Base-by-base conservation (phyloP, 2,888 invertebrate species). In the Hydriomena furcata region DNA sequence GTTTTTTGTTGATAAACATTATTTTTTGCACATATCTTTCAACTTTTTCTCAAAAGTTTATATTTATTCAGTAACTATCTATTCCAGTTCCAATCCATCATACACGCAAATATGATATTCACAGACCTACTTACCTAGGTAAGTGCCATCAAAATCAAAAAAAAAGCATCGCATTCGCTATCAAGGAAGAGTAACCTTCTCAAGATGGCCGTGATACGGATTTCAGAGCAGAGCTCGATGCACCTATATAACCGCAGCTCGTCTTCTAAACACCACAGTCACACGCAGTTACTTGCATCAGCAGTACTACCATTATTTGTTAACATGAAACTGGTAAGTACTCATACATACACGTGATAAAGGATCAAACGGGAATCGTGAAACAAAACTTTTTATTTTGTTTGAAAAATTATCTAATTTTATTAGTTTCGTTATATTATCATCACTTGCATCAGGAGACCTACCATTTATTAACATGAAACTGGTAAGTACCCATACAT, bases 281-380 rank as follows among this genome's bases (percentile, higher is more conserved):
- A 72, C 67, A 60, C 66, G 58, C 73, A 61, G 73, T 67, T 67
- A 61, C 61, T 63, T 68, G 71, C 70, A 66, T 67, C 65, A 67
- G 65, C 31, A 23, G 7, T 56, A 52, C 57, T 54, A 65, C 35
- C 31, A 57, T 56, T 58, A 55, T 50, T 56, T 58, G 55, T 50
- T 58, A 80, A 65, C 69, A 89, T 90, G 89, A 90, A 90, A 82
- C 77, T 90, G 89, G 89, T 90, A 70, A 88, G 89, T 87, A 45
- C 5, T n/a, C n/a, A n/a, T n/a, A n/a, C n/a, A 32, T 20, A 17
- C 17, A 30, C 12, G 30, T 25, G 31, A 40, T 7, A 20, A 27
- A 27, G 17, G 17, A 17, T 3, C 17, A 17, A 2, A 17, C 4
- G 17, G 17, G 17, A 17, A 17, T 4, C 17, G 4, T 4, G 17